phyloP scores from a whole-genome alignment of 2,797 vertebrate genomes.

The Gorsachius magnificus region DNA sequence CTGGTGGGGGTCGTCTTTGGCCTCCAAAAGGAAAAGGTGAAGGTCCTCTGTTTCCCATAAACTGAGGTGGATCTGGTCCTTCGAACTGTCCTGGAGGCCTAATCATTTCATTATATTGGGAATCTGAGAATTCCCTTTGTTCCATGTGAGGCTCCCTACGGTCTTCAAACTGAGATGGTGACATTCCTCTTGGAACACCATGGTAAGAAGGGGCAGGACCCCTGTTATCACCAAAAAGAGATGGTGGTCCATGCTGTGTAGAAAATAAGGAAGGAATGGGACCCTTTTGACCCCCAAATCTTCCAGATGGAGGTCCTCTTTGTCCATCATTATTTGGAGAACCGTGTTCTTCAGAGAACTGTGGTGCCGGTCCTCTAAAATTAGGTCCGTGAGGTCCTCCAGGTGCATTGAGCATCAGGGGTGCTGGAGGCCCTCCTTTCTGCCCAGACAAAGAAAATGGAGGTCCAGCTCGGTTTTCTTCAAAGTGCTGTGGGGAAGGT shows the following conservation, averaged over 20 bases:
- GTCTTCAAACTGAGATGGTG: constrained; percentile 81
- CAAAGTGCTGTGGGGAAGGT: constrained; percentile 55
- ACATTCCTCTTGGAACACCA: constrained; percentile 81
- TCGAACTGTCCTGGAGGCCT: constrained; percentile 77
- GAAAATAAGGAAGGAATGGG: constrained; percentile 86
- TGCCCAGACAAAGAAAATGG: constrained; percentile 50
- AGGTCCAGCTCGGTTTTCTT: constrained; percentile 40
- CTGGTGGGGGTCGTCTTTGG: constrained; percentile 78
- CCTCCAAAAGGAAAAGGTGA: constrained; percentile 85
- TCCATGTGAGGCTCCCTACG: constrained; percentile 83
- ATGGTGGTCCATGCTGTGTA: constrained; percentile 83
- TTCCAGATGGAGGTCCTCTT: constrained; percentile 76
- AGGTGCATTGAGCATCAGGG: constrained; percentile 74
- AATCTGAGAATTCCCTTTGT: constrained; percentile 80
- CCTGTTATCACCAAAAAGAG: constrained; percentile 83
- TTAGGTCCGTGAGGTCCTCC: constrained; percentile 69
- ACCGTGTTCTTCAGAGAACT: constrained; percentile 72
- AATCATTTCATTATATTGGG: constrained; percentile 71
- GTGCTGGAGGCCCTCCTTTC: constrained; percentile 71
- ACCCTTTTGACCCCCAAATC: constrained; percentile 84
- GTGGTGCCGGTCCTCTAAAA: constrained; percentile 77
- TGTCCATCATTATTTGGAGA: constrained; percentile 77
- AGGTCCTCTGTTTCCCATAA: constrained; percentile 79
- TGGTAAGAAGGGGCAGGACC: constrained; percentile 84
- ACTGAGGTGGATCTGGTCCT: constrained; percentile 80